Base-by-base conservation (phyloP, 2,888 invertebrate species). In the Clepsis dumicolana region DNA sequence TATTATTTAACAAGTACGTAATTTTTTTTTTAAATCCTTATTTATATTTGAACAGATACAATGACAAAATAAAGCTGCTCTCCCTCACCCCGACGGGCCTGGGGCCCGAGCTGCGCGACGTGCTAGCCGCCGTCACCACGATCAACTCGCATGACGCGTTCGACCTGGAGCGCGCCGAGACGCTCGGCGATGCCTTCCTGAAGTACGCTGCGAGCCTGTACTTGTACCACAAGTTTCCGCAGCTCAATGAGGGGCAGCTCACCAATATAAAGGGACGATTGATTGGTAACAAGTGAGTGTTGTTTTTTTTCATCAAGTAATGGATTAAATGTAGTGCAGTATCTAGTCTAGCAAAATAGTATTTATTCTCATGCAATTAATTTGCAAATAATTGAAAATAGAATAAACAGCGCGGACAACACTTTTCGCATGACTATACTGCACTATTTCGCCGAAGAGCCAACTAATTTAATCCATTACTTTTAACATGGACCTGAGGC, bases 141-240 rank as follows among this genome's bases (percentile, higher is more conserved):
- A 95, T 96, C 38, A 95, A 95, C 69, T 95, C 96, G 0, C 94
- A 95, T 71, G 98, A 98, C 79, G 94, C 95, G 4, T 95, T 98
- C 73, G 95, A 97, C 82, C 86, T 97, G 75, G 98, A 99, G 82
- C 91, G 98, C 1, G 90, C 96, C 14, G 98, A 98, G 87, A 97
- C 97, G 0, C 94, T 99, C 3, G 99, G 98, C 0, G 98, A 99
- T 85, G 96, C 98, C 0, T 97, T 97, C 85, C 90, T 99, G 7
- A 98, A 99, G 89, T 96, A 96, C 76, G 95, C 96, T 1, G 94
- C 95, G 0, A 96, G 96, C 0, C 86, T 97, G 2, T 97, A 95
- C 83, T 90, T 98, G 21, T 96, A 95, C 81, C 94, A 96, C 74
- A 93, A 94, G 66, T 97, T 96, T 83, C 95, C 96, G 0, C 84